Evolutionary conservation across 2,888 invertebrate species (phyloP).

Genomic region (Piscicola geometra): DNA sequence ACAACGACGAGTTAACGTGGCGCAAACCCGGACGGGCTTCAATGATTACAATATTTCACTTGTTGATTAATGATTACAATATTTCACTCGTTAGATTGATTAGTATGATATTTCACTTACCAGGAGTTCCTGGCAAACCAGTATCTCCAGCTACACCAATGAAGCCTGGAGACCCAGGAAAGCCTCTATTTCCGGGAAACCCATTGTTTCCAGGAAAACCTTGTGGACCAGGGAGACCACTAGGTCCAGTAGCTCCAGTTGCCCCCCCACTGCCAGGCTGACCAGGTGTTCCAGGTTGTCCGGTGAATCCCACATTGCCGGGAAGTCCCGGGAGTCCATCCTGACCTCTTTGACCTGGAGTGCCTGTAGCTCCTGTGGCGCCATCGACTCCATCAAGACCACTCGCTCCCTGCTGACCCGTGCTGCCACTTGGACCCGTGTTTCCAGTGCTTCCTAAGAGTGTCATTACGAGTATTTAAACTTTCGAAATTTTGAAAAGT

Average conservation of each 20-base stretch:
- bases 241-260: not conserved
- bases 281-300: not conserved
- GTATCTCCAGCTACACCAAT: slow-evolving; percentile 1
- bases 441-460: not conserved
- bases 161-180: slow-evolving; percentile 17
- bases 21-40: too few relatives aligned
- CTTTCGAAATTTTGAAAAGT: too few relatives aligned
- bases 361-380: not conserved
- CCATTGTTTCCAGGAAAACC: slow-evolving; percentile 31
- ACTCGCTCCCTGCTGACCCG: not conserved
- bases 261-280: not conserved
- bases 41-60: not conserved
- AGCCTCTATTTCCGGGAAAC: slow-evolving; percentile 31
- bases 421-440: not conserved
- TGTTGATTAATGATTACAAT: not conserved
- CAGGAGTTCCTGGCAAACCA: not conserved
- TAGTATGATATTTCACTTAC: not conserved
- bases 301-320: slow-evolving; percentile 20
- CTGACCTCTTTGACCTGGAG: slow-evolving; percentile 30
- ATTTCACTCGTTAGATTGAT: not conserved
- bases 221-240: slow-evolving; percentile 31
- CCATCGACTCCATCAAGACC: not conserved
- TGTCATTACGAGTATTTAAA: too few relatives aligned
- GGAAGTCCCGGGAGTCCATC: slow-evolving; percentile 30
- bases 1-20: too few relatives aligned